A percentile compares a stretch with the other conserved stretches of the same genome.
Evolutionary conservation across 1,140 invertebrate species (phyloP).

Genomic region (Pseudomyrmex flavicornis): DNA sequence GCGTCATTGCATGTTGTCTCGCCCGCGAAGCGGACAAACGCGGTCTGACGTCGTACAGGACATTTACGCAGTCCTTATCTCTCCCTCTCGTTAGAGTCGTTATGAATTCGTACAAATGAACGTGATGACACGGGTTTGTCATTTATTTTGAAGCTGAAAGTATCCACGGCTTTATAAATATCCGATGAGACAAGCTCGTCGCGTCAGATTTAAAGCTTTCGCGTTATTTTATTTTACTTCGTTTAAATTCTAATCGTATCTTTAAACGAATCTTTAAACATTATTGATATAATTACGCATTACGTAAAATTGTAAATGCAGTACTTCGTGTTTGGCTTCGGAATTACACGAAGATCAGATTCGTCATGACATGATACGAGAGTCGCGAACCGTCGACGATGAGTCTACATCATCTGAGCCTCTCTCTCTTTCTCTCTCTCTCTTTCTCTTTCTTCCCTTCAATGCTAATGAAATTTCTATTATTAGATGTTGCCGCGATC

Average conservation of each 20-base stretch:
- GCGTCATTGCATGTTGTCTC: conserved; percentile 49
- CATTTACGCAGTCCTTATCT: conserved; percentile 49
- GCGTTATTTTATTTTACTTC: too few species aligned
- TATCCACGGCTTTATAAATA: conserved; percentile 16
- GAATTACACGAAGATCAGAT: conserved; percentile 1
- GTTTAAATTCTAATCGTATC: neutral
- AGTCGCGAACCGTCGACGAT: neutral
- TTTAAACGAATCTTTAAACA: neutral
- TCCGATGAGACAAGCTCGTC: neutral
- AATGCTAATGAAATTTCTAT: conserved; percentile 18
- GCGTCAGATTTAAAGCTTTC: neutral
- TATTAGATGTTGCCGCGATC: neutral
- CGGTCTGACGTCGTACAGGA: conserved; percentile 29
- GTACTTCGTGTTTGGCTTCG: too few species aligned
- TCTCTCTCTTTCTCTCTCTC: neutral
- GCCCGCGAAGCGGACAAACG: conserved; percentile 35
- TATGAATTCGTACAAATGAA: conserved; percentile 46
- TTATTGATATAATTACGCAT: too few species aligned
- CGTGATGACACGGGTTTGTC: conserved; percentile 25
- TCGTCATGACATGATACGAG: neutral
- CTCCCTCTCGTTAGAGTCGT: conserved; percentile 13
- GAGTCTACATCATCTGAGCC: neutral
- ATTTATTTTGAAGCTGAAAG: conserved; percentile 12
- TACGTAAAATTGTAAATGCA: neutral
- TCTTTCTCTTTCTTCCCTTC: neutral